These are phyloP conservation scores for Epinephelus moara DNA, from an alignment of 2,113 vertebrate genomes.

Conservation along the genomic window DNA sequence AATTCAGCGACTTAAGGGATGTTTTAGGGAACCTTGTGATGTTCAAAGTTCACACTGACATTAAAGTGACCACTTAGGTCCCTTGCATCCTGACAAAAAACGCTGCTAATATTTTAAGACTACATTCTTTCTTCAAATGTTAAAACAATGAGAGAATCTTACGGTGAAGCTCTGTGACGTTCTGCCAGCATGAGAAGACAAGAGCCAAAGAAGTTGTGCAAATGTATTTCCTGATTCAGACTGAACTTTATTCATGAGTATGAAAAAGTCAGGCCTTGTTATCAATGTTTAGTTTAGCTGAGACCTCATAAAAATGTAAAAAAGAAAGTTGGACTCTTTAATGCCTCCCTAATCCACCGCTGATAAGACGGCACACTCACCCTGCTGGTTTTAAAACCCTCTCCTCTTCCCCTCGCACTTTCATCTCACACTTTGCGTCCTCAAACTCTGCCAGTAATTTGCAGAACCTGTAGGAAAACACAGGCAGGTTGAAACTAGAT, in stretches of 20 bases:
- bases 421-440: constrained; percentile 48
- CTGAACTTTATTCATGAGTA: constrained; percentile 66
- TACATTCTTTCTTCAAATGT: neutral
- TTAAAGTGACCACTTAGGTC: neutral
- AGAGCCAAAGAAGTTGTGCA: constrained; percentile 30
- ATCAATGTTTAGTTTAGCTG: constrained; percentile 72
- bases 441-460: constrained; percentile 53
- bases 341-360: constrained; percentile 70
- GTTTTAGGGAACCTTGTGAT: neutral
- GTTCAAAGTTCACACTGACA: neutral
- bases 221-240: constrained; percentile 43
- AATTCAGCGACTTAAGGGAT: neutral
- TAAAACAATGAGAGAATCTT: neutral
- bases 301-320: constrained; percentile 71
- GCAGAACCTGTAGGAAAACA: constrained; percentile 64
- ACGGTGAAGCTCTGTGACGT: constrained; percentile 10
- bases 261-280: constrained; percentile 49
- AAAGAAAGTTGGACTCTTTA: constrained; percentile 62
- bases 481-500: constrained; percentile 56
- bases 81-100: neutral
- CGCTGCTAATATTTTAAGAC: neutral
- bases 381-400: constrained; percentile 60
- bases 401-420: constrained; percentile 53
- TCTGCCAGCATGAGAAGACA: constrained; percentile 27
- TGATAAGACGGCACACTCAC: constrained; percentile 59